Evolutionary conservation across 1,140 invertebrate genomes (phyloP).

Genomic region (Nomia melanderi): DNA sequence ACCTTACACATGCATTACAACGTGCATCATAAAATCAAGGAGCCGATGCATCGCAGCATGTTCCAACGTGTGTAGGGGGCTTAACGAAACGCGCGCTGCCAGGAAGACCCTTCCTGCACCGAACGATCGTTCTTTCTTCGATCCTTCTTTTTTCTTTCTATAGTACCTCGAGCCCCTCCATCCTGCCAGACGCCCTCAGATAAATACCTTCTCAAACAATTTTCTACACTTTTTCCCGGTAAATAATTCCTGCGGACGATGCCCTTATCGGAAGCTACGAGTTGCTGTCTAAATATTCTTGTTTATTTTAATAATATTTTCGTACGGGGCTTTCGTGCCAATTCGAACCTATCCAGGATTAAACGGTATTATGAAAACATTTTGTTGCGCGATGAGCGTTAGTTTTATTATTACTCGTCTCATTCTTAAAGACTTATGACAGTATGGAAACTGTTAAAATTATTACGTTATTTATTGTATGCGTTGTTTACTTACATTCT

Average conservation of each 20-base stretch:
- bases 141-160: background rate
- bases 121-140: constrained; percentile 25
- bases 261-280: background rate
- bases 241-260: background rate
- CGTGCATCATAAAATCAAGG: no score
- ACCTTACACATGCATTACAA: no score
- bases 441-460: no score
- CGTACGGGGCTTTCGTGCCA: background rate
- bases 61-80: no score
- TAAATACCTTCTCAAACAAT: background rate
- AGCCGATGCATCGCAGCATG: no score
- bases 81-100: constrained; percentile 23
- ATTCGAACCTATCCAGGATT: background rate
- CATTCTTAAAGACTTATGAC: no score
- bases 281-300: background rate
- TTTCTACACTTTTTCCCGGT: background rate
- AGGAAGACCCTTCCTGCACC: constrained; percentile 25
- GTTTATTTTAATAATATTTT: background rate
- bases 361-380: no score
- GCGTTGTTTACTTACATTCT: no score
- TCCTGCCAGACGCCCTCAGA: constrained; percentile 13
- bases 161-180: background rate
- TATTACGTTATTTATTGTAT: no score
- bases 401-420: no score
- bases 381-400: no score